phyloP scores from a whole-genome alignment of 2,888 invertebrate genomes.

The Anoncus sp. region DNA sequence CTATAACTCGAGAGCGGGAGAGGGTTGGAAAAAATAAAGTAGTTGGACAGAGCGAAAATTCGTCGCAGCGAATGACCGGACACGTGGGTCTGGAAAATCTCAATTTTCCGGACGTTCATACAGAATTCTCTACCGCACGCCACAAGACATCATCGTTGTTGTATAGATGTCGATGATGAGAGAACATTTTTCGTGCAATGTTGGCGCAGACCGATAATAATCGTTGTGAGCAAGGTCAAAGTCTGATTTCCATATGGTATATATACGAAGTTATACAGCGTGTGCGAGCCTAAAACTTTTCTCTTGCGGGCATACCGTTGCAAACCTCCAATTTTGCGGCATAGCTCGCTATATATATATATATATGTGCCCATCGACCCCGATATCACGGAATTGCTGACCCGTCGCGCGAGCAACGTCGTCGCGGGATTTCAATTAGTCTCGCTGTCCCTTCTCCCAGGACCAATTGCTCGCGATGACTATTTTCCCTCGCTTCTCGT shows the following conservation, averaged over 20 bases:
- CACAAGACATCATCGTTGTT: too few relatives aligned
- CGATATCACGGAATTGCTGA: conserved; percentile 73
- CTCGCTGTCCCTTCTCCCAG: conserved; percentile 72
- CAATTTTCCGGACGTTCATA: conserved; percentile 19
- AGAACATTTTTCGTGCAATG: background rate
- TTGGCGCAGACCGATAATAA: background rate
- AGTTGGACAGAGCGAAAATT: conserved; percentile 29
- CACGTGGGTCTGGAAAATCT: conserved; percentile 28
- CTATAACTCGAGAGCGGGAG: conserved; percentile 63
- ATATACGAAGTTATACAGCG: conserved; percentile 3
- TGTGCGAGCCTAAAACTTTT: background rate
- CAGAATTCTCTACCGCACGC: background rate
- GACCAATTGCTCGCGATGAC: conserved; percentile 68
- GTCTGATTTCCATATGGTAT: background rate
- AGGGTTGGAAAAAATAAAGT: conserved; percentile 26
- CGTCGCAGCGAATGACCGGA: conserved; percentile 44
- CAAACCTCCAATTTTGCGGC: conserved; percentile 34
- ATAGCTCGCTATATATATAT: too few relatives aligned
- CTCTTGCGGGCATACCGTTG: background rate
- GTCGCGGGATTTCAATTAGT: conserved; percentile 80
- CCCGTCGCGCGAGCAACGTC: conserved; percentile 73
- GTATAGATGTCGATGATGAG: background rate
- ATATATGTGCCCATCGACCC: conserved; percentile 45
- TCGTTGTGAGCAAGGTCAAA: background rate
- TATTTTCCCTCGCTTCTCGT: conserved; percentile 62